Base-by-base conservation (phyloP, 2,113 vertebrate genomes). In the Neodon shergylaensis region DNA sequence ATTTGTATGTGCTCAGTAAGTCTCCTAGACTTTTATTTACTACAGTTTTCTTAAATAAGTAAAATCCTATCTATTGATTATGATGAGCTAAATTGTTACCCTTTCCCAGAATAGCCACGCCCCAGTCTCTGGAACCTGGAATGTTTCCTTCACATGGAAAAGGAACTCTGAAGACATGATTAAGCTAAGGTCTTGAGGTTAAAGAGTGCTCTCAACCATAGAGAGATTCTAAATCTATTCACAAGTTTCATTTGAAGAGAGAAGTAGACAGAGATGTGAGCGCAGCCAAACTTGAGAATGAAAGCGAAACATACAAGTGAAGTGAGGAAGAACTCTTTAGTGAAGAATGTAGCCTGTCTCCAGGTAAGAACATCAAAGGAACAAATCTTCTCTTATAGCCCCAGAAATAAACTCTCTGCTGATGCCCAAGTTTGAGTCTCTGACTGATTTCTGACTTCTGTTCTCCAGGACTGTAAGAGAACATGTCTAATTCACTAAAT, bases 21-120 rank as follows among this genome's bases (percentile, higher is more conserved):
- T 52, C 47, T 95, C 54, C 58, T 88, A 36, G 77, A 77, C 4
- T 92, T 92, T 87, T 28, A 78, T 42, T 74, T 21, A 52, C 26
- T 66, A 85, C 78, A 96, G 58, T 4, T 17, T 83, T 68, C 39
- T 84, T 36, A 90, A 91, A 76, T 63, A 91, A 19, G 86, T 36
- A 93, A 28, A 85, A 73, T 11, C 11, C 28, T 36, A n/a, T 26
- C 70, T 68, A 90, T 73, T 44, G 70, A 84, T 2, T 79, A n/a
- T 92, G 39, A 65, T 73, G 49, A 90, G 63, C 31, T 47, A 28
- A 88, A 47, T 84, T 70, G 68, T 65, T 13, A 7, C 49, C 0
- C 3, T 7, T 81, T n/a, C 74, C 19, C 13, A 81, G 93, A 49
- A 70, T 61, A 47, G 44, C 14, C 68, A 83, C 13, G 87, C 36